Conservation (phyloP, 2,113 vertebrate genomes). For the Phrynosoma platyrhinos region DNA sequence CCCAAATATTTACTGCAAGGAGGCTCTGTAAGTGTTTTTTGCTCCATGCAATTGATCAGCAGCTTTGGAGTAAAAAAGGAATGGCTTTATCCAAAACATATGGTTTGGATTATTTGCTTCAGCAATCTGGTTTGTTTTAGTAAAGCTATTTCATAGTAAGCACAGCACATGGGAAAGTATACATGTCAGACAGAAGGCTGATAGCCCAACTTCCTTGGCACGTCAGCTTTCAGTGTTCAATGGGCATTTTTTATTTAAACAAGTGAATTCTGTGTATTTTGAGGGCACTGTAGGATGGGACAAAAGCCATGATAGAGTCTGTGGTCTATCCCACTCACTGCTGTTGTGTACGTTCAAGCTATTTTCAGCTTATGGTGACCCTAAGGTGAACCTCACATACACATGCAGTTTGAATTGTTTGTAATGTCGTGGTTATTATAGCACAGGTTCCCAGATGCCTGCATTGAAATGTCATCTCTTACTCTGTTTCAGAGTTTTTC, state of each 20-base stretch:
- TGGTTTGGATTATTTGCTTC: slow-evolving; percentile 23
- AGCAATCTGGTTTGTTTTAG: slow-evolving; percentile 40
- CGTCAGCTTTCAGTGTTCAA: background rate
- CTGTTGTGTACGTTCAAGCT: no score
- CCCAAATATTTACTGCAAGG: slow-evolving; percentile 15
- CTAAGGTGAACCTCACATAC: no score
- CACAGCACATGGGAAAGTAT: slow-evolving; percentile 11
- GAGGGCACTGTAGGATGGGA: background rate
- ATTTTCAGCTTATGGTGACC: no score
- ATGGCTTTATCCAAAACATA: slow-evolving; percentile 31
- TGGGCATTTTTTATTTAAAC: background rate
- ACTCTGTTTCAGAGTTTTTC: background rate
- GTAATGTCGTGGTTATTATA: background rate
- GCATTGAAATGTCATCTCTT: slow-evolving; percentile 11
- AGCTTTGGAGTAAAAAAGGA: slow-evolving; percentile 18
- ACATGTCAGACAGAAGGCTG: background rate
- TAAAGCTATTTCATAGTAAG: slow-evolving; percentile 20
- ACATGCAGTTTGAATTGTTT: background rate
- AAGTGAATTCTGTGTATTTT: background rate
- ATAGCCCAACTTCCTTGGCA: background rate
- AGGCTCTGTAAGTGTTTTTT: background rate
- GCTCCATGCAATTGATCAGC: slow-evolving; percentile 13
- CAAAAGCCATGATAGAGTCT: background rate
- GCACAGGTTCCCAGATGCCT: slow-evolving; percentile 11
- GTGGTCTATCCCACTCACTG: no score